phyloP scores from a whole-genome alignment of 2,113 vertebrate genomes.

The Globicephala melas region DNA sequence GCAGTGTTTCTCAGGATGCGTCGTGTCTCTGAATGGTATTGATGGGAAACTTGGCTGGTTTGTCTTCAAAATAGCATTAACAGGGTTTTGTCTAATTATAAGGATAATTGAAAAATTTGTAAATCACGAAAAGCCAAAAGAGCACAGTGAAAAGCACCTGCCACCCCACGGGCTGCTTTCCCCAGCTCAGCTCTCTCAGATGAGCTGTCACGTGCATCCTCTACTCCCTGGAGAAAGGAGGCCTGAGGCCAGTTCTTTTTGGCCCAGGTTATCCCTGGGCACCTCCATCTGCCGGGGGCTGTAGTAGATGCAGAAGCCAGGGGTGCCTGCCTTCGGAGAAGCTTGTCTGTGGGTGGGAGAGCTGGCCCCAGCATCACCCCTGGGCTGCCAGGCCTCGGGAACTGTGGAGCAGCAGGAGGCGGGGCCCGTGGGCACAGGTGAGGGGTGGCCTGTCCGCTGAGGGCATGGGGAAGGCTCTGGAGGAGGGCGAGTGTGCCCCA shows the following conservation, averaged over 20 bases:
- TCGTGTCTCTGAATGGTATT: background rate
- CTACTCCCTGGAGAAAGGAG: accelerated
- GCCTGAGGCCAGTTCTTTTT: background rate
- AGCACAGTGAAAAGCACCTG: background rate
- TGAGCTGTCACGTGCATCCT: accelerated
- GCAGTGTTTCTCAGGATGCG: background rate
- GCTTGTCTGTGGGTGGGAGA: background rate
- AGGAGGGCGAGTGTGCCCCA: background rate
- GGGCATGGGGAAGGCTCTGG: background rate
- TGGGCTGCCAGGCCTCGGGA: background rate
- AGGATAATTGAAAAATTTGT: background rate
- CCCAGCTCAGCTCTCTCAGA: background rate
- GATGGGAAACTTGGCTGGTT: background rate
- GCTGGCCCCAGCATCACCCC: accelerated
- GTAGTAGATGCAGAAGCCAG: background rate
- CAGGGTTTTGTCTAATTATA: background rate
- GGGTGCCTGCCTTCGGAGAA: background rate
- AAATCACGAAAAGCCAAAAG: background rate
- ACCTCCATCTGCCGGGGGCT: background rate
- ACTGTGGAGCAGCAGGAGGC: background rate
- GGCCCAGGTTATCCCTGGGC: background rate
- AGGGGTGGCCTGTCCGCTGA: background rate
- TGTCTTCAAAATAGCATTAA: background rate
- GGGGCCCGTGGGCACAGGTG: background rate
- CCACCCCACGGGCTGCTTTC: accelerated